Conservation (phyloP, 2,797 vertebrate genomes). For the Phoxinus dragarum region DNA sequence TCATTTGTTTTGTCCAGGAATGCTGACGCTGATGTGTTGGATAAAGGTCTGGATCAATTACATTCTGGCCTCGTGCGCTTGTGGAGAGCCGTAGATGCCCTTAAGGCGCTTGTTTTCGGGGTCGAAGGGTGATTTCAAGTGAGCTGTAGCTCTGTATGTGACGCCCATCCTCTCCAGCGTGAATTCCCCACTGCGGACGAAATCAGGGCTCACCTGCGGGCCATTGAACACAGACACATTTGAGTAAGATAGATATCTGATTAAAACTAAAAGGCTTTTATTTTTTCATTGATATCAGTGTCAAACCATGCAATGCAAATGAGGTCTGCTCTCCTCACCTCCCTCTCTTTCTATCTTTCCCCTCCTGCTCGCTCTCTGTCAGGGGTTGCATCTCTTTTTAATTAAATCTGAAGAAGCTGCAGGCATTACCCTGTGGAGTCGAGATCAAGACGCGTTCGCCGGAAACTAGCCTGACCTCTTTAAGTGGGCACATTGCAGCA, state of each 20-base stretch:
- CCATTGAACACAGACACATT: not conserved
- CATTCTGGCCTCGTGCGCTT: conserved; percentile 28
- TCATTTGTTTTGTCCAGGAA: conserved; percentile 3
- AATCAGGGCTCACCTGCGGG: conserved; percentile 86
- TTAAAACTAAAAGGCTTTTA: not conserved
- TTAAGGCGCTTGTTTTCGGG: conserved; percentile 91
- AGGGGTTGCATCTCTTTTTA: conserved; percentile 41
- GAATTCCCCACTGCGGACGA: conserved; percentile 87
- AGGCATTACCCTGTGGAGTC: conserved; percentile 33
- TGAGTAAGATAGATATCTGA: not conserved
- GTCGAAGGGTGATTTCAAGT: conserved; percentile 92
- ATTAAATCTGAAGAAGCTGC: conserved; percentile 37
- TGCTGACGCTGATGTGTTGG: conserved; percentile 7
- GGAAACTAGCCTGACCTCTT: conserved; percentile 43
- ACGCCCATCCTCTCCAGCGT: conserved; percentile 92
- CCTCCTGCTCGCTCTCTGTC: conserved; percentile 8
- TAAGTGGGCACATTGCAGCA: conserved; percentile 2
- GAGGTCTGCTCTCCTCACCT: not conserved
- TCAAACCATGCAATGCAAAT: conserved; percentile 26
- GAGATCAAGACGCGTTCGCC: conserved; percentile 28
- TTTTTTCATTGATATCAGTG: conserved; percentile 41
- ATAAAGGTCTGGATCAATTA: conserved; percentile 11
- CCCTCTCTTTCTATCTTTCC: conserved; percentile 7
- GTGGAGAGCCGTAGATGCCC: conserved; percentile 82
- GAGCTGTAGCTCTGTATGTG: conserved; percentile 83